These are phyloP conservation scores for Oegoconia quadripuncta DNA, from an alignment of 2,888 invertebrate species.

Conservation along the genomic window DNA sequence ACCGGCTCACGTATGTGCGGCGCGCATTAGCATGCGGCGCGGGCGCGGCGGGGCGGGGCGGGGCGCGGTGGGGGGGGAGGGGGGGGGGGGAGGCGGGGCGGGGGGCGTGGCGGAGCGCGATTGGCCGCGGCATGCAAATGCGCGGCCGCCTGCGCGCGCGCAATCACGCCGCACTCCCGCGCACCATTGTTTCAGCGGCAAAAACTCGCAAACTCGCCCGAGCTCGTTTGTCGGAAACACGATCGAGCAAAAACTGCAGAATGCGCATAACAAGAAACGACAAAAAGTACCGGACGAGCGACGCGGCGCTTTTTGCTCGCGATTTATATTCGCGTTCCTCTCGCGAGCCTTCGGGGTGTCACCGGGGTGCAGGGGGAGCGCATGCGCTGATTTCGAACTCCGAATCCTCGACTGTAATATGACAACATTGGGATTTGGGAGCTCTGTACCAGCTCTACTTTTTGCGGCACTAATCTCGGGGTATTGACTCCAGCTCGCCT, in stretches of 20 bases:
- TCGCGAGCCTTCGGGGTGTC: conserved; percentile 10
- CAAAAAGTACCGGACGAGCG: conserved; percentile 51
- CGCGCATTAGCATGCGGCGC: conserved; percentile 12
- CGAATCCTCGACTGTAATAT: too few relatives aligned
- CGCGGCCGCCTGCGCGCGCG: conserved; percentile 52
- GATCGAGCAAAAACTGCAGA: conserved; percentile 58
- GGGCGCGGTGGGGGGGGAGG: conserved; percentile 20
- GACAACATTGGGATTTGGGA: too few relatives aligned
- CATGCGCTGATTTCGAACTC: too few relatives aligned
- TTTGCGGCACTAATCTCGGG: too few relatives aligned
- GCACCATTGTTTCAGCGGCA: conserved; percentile 52
- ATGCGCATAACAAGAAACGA: conserved; percentile 68
- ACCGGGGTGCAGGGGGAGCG: neutral
- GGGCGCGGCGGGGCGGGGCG: conserved; percentile 19
- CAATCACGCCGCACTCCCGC: conserved; percentile 33
- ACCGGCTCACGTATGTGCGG: too few relatives aligned
- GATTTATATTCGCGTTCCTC: conserved; percentile 52
- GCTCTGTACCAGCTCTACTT: too few relatives aligned
- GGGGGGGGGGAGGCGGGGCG: conserved; percentile 21
- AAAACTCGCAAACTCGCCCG: conserved; percentile 41
- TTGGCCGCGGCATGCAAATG: conserved; percentile 68
- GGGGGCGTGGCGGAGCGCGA: conserved; percentile 42
- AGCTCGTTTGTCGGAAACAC: conserved; percentile 58
- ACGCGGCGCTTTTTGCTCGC: conserved; percentile 57
- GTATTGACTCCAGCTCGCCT: too few relatives aligned